Base-by-base conservation (phyloP, 1,140 invertebrate species). In the Onthophagus taurus region DNA sequence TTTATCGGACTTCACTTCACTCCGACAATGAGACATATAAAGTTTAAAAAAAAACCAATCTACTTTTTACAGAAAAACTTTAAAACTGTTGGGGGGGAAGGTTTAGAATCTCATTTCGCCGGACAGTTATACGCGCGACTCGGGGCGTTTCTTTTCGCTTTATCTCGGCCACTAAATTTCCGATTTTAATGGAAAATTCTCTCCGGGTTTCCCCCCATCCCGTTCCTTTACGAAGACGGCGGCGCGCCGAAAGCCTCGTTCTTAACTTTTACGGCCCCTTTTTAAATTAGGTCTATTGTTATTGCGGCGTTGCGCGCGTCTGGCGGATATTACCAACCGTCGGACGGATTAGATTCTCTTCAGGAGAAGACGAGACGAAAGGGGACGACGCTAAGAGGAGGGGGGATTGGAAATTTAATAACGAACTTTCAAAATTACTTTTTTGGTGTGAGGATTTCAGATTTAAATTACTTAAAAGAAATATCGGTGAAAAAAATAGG, bases 91-190 rank as follows among this genome's bases (percentile, higher is more conserved):
- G 14, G 29, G n/a, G 29, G 29, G 29, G 5, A 14, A 31, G n/a
- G n/a, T 31, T 31, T 9, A 7, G 29, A 31, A 12, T 31, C 58
- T 58, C 58, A 58, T 60, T 60, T 53, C 51, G 30, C 35, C 44
- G 51, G 58, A 60, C 58, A 57, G 48, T 60, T 60, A 60, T 60
- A 58, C 52, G 54, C 56, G 58, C 58, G 58, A 60, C 54, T 60
- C 57, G 58, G 45, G 49, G 56, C 58, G 47, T 60, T 60, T 60
- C 58, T 60, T 56, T 60, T 60, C 58, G 56, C 53, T 58, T 58
- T 58, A 57, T 55, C 55, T 55, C 50, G 51, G 52, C 56, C 52
- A 58, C 51, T 60, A 60, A 60, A 60, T 60, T 60, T 57, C 54
- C 50, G 58, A 60, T 60, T 60, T 60, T 60, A 60, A 60, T 60